phyloP scores from a whole-genome alignment of 2,113 vertebrate species.

The Martes martes region DNA sequence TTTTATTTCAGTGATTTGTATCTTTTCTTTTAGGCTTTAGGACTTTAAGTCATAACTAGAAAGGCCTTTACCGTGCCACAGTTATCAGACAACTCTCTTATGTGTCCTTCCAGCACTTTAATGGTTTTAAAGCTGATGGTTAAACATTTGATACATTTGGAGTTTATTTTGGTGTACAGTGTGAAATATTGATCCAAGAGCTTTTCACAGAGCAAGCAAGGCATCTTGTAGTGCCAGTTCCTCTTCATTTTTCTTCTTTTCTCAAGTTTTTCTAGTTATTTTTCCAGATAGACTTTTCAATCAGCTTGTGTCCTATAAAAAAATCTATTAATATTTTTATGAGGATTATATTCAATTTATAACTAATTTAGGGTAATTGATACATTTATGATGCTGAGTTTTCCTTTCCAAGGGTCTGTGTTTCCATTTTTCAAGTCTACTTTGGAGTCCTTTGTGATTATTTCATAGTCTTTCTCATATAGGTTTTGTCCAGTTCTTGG shows the following conservation, averaged over 20 bases:
- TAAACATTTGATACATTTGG: not conserved
- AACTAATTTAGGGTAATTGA: not conserved
- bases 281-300: not conserved
- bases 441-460: conserved; percentile 32
- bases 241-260: not conserved
- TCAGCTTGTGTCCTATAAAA: not conserved
- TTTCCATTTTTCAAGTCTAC: not conserved
- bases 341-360: not conserved
- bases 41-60: not conserved
- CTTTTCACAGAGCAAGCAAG: not conserved
- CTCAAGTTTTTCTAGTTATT: not conserved
- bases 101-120: not conserved
- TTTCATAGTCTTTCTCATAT: not conserved
- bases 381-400: not conserved
- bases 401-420: not conserved
- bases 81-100: not conserved
- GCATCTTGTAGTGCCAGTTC: not conserved
- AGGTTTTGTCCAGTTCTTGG: not conserved
- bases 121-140: not conserved
- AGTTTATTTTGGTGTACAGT: not conserved
- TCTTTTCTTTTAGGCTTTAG: not conserved
- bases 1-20: conserved; percentile 10
- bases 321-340: not conserved
- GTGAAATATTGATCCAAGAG: not conserved
- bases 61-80: not conserved